Evolutionary conservation across 2,113 vertebrate species (phyloP), one percentile per base, ranked within the genome.

Genomic region (Sceloporus tristichus): DNA sequence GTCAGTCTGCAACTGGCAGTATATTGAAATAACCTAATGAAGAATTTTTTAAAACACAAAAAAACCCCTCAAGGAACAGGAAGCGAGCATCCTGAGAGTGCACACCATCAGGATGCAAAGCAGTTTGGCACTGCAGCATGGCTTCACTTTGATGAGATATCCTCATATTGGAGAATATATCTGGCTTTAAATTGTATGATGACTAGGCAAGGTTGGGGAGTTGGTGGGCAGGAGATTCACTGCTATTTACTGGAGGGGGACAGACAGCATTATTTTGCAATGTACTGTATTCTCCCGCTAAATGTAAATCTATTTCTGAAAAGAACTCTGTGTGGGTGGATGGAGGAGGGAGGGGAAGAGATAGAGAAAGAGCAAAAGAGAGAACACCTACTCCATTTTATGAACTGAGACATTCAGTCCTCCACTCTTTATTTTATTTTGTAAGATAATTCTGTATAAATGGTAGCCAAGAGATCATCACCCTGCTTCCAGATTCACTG

Each of bases 61-160:
- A 38, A 38, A 27, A 79, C 14, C 14, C 18, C 77, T 86, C 80
- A 76, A 92, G 82, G 82, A 91, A 88, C 9, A 25, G 79, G 78
- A 88, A 91, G 71, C 71, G 71, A 90, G 80, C 75, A 74, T 2
- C 34, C 40, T 2, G 74, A 84, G 48, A 89, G 56, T 5, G 2
- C 48, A 40, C 29, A 54, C 86, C 90, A 94, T 91, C 91, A 94
- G 93, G 89, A 88, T 90, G 85, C 23, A 0, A 34, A 90, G 38
- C 25, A 89, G 88, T 76, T 66, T 93, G 93, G 88, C 89, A 87
- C 8, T 10, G 29, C 3, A 78, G 78, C 89, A 59, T 82, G 88
- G 84, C 85, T 91, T 76, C 62, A 54, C 13, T 42, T 40, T 90
- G 83, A 88, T n/a, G 16, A 92, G 78, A 48, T 62, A 89, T 93